Conservation (phyloP, 2,113 vertebrate genomes). For the Orcinus orca region DNA sequence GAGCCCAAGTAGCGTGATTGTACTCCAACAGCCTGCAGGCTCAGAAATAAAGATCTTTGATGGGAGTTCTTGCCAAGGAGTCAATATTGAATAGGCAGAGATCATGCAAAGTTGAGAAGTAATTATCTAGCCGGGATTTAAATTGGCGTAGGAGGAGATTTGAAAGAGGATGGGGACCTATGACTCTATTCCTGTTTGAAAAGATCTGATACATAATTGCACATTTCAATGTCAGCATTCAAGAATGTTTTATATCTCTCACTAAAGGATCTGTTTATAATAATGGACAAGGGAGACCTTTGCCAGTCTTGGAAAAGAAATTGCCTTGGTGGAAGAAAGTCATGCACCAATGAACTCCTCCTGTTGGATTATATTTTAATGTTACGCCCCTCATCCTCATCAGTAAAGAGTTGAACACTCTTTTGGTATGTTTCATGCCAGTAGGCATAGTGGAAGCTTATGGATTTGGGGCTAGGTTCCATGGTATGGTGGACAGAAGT, state of each 20-base stretch:
- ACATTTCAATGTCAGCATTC: conserved; percentile 26
- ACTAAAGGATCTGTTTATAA: conserved; percentile 46
- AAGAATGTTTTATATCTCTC: conserved; percentile 38
- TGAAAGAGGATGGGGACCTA: conserved; percentile 4
- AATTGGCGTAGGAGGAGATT: conserved; percentile 34
- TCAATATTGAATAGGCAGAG: conserved; percentile 27
- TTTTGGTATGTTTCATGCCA: conserved; percentile 11
- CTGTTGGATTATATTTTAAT: conserved; percentile 56
- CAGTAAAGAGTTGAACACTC: conserved; percentile 28
- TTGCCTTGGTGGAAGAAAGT: conserved; percentile 48
- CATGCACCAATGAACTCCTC: conserved; percentile 40
- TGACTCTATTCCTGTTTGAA: conserved; percentile 49
- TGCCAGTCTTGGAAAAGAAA: conserved; percentile 50
- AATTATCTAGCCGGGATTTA: conserved; percentile 49
- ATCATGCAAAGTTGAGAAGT: conserved; percentile 19
- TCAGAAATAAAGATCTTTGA: conserved; percentile 27
- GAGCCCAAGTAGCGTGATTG: not conserved
- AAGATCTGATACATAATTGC: conserved; percentile 24
- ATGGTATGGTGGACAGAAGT: not conserved
- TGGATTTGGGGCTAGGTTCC: not conserved
- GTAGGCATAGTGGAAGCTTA: not conserved
- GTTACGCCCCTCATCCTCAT: conserved; percentile 46
- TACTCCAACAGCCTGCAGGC: conserved; percentile 17
- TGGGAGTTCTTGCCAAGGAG: conserved; percentile 17
- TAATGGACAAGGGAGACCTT: not conserved